Percentiles rank a stretch among this genome's conserved stretches.
Conservation (phyloP, 2,113 vertebrate genomes). For the Formicarius rufipectus region DNA sequence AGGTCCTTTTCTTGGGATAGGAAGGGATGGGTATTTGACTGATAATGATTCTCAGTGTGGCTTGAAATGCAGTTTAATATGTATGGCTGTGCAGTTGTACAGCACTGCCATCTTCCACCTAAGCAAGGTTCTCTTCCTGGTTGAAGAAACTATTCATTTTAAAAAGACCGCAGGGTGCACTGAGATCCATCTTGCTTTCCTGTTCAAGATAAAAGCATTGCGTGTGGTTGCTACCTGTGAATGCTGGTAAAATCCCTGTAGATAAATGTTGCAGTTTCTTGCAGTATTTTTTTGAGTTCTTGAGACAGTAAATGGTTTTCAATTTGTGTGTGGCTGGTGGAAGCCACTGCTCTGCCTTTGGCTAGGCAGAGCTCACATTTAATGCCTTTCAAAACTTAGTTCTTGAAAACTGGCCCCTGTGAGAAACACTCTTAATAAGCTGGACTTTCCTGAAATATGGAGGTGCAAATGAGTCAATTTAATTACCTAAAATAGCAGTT, state of each 20-base stretch:
- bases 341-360: not conserved
- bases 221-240: not conserved
- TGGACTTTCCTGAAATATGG: not conserved
- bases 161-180: not conserved
- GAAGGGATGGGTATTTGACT: not conserved
- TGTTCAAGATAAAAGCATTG: accelerated
- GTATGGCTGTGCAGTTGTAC: not conserved
- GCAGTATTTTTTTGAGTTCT: not conserved
- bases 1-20: not conserved
- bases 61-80: not conserved
- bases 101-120: not conserved
- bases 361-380: not conserved
- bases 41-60: accelerated
- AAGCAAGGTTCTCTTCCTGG: not conserved
- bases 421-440: not conserved
- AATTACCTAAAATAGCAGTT: not conserved
- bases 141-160: not conserved
- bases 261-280: not conserved
- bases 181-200: not conserved
- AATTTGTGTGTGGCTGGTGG: not conserved
- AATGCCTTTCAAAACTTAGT: not conserved
- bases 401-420: not conserved
- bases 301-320: not conserved
- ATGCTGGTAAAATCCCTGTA: not conserved
- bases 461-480: not conserved